Evolutionary conservation across 2,797 vertebrate genomes (phyloP).

Genomic region (Clangula hyemalis): DNA sequence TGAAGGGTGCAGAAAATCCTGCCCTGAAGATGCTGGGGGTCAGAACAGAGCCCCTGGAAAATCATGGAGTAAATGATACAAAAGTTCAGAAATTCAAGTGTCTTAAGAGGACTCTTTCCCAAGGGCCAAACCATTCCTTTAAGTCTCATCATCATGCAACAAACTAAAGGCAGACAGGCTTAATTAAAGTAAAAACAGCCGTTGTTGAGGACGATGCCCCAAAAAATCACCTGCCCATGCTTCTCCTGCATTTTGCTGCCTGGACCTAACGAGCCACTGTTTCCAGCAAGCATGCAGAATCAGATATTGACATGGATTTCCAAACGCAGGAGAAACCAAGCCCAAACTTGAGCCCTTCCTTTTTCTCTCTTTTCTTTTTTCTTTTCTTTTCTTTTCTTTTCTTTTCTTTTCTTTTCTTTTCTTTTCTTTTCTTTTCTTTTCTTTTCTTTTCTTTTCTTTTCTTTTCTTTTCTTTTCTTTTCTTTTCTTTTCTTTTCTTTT

Average conservation of each 20-base stretch:
- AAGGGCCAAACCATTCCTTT: constrained; percentile 55
- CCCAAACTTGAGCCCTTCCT: background rate
- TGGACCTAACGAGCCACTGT: no score
- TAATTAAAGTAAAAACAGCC: no score
- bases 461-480: no score
- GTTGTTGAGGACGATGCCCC: no score
- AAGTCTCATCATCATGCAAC: constrained; percentile 67
- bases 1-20: background rate
- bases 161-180: constrained; percentile 72
- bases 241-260: background rate
- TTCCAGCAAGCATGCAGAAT: background rate
- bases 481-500: no score
- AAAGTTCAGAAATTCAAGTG: constrained; percentile 15
- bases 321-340: background rate
- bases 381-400: no score
- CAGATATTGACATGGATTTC: background rate
- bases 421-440: no score
- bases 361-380: no score
- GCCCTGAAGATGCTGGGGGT: background rate
- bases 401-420: background rate
- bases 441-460: no score
- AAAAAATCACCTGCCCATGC: no score
- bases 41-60: background rate
- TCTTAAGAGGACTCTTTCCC: background rate
- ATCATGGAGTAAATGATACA: background rate